Evolutionary conservation across 2,888 invertebrate genomes (phyloP), one percentile per base, ranked within the genome.

Genomic region (Cephus pulcher): DNA sequence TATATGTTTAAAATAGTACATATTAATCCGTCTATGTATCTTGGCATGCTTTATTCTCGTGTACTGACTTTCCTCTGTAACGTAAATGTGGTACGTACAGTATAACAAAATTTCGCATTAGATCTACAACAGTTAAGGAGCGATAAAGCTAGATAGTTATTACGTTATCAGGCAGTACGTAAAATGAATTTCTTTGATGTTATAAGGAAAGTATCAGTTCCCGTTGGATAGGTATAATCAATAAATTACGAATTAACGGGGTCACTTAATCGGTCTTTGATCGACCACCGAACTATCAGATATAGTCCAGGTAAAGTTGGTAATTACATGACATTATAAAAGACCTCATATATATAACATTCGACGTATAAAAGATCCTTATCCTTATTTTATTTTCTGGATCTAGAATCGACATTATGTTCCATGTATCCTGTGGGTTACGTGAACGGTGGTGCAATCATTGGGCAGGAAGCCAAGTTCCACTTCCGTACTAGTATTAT

Each of bases 361-460:
- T 56, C 9, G 2, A 9, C 56, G 6, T 56, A 23, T 3, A 56
- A 9, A 56, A 23, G 56, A 56, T 56, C 56, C 23, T 56, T 9
- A 56, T 56, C 56, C 56, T 56, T 56, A 56, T 40, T 40, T 40
- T 40, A 40, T 56, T 56, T 23, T 56, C 56, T 23, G 71, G 71
- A 71, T 12, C 32, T 32, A 12, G 11, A 71, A 71, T 32, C 33
- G 71, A 71, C 23, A 33, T 15, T 71, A 11, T 71, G 4, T 23
- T 33, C 12, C 15, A 23, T 71, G 23, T 15, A 9, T n/a, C 32
- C 71, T 33, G 34, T 32, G 71, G 30, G 6, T 71, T 23, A 32
- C 32, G 71, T 71, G 32, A 33, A 32, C 15, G 74, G 70, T 78
- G 78, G 75, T 78, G 78, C 78, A 78, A 78, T 73, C 78, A 78